Evolutionary conservation across 2,113 vertebrate genomes (phyloP).

Genomic region (Antechinus stuartii): DNA sequence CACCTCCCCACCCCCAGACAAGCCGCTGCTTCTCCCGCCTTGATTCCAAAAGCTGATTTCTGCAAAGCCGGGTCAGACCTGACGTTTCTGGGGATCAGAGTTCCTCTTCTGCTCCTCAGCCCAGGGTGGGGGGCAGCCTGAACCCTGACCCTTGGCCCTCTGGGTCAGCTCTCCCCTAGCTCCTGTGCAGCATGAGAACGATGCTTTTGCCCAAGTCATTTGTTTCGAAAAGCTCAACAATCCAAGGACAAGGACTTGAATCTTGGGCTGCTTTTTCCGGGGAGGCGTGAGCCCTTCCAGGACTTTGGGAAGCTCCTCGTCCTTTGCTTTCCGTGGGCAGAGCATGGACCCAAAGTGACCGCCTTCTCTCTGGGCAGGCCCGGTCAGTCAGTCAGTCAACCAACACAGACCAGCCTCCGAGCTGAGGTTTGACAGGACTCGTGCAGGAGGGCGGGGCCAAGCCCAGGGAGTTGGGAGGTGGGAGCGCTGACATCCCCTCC

Average conservation of each 20-base stretch:
- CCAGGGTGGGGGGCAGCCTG: background rate
- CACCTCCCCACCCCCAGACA: background rate
- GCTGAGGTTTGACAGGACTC: background rate
- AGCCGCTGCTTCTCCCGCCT: no score
- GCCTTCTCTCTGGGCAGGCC: background rate
- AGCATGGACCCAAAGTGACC: background rate
- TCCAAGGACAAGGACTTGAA: background rate
- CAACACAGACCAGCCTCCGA: background rate
- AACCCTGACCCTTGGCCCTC: background rate
- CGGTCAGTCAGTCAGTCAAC: background rate
- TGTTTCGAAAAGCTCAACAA: background rate
- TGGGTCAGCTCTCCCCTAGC: no score
- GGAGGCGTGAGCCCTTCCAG: no score
- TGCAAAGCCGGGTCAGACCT: background rate
- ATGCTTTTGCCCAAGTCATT: background rate
- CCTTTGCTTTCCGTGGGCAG: accelerated
- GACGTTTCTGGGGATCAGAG: background rate
- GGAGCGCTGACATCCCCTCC: background rate
- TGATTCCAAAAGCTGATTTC: background rate
- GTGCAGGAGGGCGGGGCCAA: background rate
- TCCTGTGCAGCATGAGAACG: background rate
- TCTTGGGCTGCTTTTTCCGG: no score
- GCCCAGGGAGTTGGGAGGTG: background rate
- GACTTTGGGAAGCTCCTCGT: background rate
- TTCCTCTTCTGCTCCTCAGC: background rate